Evolutionary conservation across 2,888 invertebrate species (phyloP).

Genomic region (Latrodectus elegans): DNA sequence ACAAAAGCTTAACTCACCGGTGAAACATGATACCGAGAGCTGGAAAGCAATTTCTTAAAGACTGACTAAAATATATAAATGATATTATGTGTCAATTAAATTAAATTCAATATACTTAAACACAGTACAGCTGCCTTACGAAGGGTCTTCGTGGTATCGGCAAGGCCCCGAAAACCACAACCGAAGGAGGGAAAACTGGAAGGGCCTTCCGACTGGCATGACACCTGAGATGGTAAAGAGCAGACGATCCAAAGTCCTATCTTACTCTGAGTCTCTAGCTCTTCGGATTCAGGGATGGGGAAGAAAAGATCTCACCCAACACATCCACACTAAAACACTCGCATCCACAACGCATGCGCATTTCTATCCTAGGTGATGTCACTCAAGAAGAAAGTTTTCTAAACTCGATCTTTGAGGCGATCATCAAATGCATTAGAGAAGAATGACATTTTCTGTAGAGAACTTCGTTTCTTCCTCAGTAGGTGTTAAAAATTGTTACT

Average conservation of each 20-base stretch:
- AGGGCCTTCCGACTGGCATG: slow-evolving; percentile 59
- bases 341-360: slow-evolving; percentile 65
- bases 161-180: slow-evolving; percentile 49
- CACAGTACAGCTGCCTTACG: slow-evolving; percentile 20
- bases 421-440: slow-evolving; percentile 24
- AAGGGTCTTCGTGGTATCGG: slow-evolving; percentile 63
- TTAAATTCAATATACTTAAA: not conserved
- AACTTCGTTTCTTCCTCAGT: slow-evolving; percentile 1
- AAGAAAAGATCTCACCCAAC: slow-evolving; percentile 5
- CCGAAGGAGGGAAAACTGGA: slow-evolving; percentile 42
- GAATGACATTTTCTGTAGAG: slow-evolving; percentile 13
- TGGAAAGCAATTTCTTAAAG: no score
- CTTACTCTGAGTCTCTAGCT: slow-evolving; percentile 32
- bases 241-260: slow-evolving; percentile 47
- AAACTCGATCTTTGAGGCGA: slow-evolving; percentile 8
- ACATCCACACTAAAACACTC: slow-evolving; percentile 47
- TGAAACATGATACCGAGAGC: no score
- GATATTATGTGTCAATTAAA: no score
- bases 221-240: slow-evolving; percentile 66
- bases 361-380: slow-evolving; percentile 21
- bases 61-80: no score
- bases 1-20: no score
- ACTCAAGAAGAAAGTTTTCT: slow-evolving; percentile 29
- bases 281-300: slow-evolving; percentile 41
- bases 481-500: not conserved